Conservation (phyloP, 2,113 vertebrate genomes). For the Lepus timidus region DNA sequence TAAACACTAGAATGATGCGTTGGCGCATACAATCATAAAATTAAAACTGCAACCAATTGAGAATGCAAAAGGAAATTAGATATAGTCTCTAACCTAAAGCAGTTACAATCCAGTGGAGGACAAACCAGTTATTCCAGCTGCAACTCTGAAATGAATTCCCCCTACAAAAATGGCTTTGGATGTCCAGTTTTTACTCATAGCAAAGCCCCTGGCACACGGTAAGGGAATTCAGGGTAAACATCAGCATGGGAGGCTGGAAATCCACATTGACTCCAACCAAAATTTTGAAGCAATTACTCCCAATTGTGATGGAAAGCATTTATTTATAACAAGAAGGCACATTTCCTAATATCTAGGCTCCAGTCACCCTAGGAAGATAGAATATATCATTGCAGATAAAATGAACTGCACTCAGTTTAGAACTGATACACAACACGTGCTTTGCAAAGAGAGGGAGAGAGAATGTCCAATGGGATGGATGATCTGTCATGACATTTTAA, state of each 20-base stretch:
- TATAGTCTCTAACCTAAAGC: background rate
- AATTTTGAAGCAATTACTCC: background rate
- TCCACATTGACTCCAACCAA: background rate
- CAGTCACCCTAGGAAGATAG: background rate
- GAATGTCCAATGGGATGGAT: background rate
- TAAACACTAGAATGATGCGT: background rate
- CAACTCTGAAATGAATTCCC: background rate
- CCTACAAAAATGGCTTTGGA: background rate
- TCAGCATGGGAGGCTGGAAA: background rate
- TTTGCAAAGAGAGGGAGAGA: background rate
- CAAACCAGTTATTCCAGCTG: background rate
- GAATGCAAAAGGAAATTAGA: background rate
- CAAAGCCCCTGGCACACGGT: background rate
- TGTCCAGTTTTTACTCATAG: background rate
- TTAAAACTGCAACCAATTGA: background rate
- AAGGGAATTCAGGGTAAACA: background rate
- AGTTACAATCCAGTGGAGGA: background rate
- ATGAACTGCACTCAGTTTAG: background rate
- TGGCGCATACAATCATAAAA: background rate
- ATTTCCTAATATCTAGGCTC: background rate
- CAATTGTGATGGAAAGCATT: background rate
- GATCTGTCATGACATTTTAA: background rate
- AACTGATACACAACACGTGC: background rate
- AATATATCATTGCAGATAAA: background rate
- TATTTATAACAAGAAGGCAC: background rate